These are phyloP conservation scores for Sycophaga agraensis DNA, from an alignment of 1,140 invertebrate genomes.

Conservation along the genomic window DNA sequence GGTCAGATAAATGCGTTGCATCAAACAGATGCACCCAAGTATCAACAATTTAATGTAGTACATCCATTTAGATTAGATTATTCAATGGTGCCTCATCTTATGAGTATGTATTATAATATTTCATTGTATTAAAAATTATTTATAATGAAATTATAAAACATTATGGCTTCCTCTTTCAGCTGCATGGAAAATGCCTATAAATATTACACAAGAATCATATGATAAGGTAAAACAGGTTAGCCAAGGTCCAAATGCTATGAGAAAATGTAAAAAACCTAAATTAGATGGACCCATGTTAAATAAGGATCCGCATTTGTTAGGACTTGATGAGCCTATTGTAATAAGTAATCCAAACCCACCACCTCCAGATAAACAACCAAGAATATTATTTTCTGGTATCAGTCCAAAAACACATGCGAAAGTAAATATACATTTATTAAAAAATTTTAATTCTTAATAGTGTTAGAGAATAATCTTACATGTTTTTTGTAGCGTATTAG, in stretches of 20 bases:
- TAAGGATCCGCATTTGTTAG: conserved; percentile 53
- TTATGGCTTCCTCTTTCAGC: conserved; percentile 59
- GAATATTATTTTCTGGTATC: conserved; percentile 57
- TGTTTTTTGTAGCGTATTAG: conserved; percentile 63
- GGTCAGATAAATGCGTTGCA: conserved; percentile 82
- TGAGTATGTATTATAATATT: too few species aligned
- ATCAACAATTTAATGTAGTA: conserved; percentile 80
- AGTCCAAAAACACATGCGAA: conserved; percentile 55
- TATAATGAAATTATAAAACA: background rate
- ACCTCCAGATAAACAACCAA: conserved; percentile 52
- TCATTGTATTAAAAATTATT: background rate
- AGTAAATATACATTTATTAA: conserved; percentile 35
- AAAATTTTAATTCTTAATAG: background rate
- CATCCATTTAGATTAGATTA: conserved; percentile 87
- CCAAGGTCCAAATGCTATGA: conserved; percentile 55
- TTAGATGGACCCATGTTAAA: conserved; percentile 48
- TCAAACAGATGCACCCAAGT: conserved; percentile 80
- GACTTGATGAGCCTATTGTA: conserved; percentile 50
- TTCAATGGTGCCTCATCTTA: conserved; percentile 81
- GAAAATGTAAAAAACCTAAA: conserved; percentile 54
- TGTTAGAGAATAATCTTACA: background rate
- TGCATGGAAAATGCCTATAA: conserved; percentile 89
- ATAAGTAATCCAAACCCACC: conserved; percentile 57
- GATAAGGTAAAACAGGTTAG: conserved; percentile 73
- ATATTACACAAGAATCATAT: conserved; percentile 82